Conservation (phyloP, 2,888 invertebrate species). For the Pherbina coryleti region DNA sequence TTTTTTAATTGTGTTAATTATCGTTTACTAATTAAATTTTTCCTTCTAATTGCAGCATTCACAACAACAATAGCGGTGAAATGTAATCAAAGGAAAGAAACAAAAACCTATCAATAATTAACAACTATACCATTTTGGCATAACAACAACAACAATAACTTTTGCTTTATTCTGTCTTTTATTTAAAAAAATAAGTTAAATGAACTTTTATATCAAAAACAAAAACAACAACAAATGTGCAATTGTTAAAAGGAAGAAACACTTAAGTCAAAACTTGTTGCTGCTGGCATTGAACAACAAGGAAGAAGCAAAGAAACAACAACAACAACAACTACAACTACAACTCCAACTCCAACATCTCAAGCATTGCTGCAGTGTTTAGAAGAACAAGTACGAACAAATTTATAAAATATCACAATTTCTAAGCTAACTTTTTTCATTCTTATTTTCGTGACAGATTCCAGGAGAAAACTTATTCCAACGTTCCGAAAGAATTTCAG, state of each 20-base stretch:
- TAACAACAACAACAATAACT: conserved; percentile 5
- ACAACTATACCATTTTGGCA: conserved; percentile 23
- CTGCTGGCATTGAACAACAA: no score
- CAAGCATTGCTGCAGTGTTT: neutral
- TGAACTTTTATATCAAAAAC: conserved; percentile 41
- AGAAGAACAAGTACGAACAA: neutral
- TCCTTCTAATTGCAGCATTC: conserved; percentile 18
- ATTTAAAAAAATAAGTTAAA: conserved; percentile 47
- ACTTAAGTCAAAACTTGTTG: neutral
- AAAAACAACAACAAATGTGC: neutral
- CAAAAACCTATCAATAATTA: conserved; percentile 18
- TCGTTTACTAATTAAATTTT: neutral
- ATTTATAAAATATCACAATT: no score
- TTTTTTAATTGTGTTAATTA: neutral
- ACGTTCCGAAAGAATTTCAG: no score
- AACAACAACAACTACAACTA: conserved; percentile 32
- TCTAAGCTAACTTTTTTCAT: no score
- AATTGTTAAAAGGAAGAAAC: neutral
- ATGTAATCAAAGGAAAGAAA: conserved; percentile 32
- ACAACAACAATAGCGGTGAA: conserved; percentile 27
- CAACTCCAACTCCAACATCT: conserved; percentile 25
- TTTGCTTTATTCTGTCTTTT: conserved; percentile 28
- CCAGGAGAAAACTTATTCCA: no score
- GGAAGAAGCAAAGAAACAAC: neutral
- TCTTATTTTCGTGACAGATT: no score